Conservation (phyloP, 2,113 vertebrate genomes). For the Ochotona princeps region DNA sequence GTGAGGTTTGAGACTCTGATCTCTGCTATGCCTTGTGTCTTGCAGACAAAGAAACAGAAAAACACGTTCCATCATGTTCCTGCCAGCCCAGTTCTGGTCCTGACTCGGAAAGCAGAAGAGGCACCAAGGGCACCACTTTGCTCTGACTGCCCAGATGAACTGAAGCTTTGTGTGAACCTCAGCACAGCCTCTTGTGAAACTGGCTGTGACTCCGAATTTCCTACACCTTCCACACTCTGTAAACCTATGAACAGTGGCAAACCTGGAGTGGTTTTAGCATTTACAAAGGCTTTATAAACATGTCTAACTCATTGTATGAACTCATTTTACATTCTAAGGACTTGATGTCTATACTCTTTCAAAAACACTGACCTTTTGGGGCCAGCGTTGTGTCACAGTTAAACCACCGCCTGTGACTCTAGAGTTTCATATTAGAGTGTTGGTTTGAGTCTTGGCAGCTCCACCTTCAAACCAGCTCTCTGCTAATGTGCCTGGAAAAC, state of each 20-base stretch:
- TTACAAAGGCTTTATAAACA: neutral
- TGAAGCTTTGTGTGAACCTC: neutral
- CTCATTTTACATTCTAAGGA: neutral
- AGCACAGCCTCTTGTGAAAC: neutral
- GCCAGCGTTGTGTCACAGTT: no score
- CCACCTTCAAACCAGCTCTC: no score
- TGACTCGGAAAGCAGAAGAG: neutral
- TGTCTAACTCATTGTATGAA: neutral
- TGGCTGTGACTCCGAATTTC: neutral
- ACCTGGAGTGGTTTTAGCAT: neutral
- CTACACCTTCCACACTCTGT: neutral
- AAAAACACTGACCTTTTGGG: neutral
- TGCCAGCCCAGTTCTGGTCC: neutral
- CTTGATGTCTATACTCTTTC: neutral
- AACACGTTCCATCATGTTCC: neutral
- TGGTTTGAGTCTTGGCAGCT: no score
- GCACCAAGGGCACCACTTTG: neutral
- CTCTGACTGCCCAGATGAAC: neutral
- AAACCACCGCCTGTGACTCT: no score
- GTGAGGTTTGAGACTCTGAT: neutral
- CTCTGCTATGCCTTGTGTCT: neutral
- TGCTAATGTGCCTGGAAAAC: no score
- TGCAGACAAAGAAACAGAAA: neutral
- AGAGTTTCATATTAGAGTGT: no score
- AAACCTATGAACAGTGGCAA: neutral